Evolutionary conservation across 2,113 vertebrate genomes (phyloP).

Genomic region (Nerophis lumbriciformis): DNA sequence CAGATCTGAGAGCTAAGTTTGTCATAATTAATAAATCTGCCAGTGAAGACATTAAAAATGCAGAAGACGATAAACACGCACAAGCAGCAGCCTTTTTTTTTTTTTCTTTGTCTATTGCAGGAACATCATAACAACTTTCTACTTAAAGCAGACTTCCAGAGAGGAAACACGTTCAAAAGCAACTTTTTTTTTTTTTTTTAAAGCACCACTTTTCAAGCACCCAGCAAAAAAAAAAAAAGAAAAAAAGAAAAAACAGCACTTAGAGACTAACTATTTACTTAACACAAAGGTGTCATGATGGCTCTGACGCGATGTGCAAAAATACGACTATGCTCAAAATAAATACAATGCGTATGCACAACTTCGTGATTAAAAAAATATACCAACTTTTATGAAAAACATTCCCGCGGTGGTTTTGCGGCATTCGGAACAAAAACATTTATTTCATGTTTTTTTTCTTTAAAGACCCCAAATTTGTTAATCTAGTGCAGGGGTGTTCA

Average conservation of each 20-base stretch:
- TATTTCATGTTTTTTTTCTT: no score
- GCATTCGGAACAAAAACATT: no score
- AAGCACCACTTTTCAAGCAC: neutral
- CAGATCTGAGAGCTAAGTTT: slow-evolving; percentile 27
- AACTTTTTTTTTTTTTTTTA: neutral
- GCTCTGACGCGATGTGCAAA: neutral
- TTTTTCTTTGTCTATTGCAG: neutral
- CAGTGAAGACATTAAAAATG: neutral
- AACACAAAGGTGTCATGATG: neutral
- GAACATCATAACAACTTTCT: neutral
- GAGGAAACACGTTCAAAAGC: neutral
- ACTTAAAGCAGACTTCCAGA: neutral
- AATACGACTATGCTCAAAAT: neutral
- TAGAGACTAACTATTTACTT: neutral
- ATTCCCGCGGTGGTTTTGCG: no score
- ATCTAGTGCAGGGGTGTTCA: no score
- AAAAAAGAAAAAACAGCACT: neutral
- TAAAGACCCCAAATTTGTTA: no score
- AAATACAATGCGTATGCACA: neutral
- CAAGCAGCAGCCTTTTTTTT: neutral
- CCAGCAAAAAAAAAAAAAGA: neutral
- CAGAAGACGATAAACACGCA: neutral
- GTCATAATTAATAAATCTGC: no score
- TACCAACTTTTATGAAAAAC: no score
- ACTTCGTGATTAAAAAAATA: no score